These are phyloP conservation scores for Gallinago nigripennis DNA, from an alignment of 2,797 vertebrate genomes.

Conservation along the genomic window DNA sequence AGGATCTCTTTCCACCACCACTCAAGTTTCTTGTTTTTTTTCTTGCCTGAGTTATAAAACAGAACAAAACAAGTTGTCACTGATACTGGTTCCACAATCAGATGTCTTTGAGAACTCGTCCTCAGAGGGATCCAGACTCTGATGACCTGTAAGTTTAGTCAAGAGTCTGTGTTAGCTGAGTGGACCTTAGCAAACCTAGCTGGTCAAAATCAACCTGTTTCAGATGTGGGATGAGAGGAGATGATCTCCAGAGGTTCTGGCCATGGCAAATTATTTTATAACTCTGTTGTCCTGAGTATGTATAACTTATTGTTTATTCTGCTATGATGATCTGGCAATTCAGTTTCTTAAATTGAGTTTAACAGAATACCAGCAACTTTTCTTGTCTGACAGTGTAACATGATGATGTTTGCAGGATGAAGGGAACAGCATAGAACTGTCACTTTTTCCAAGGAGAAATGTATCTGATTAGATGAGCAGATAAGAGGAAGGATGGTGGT, in stretches of 20 bases:
- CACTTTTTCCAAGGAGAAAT: not conserved
- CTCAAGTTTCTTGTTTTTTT: too few relatives aligned
- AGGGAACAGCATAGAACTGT: not conserved
- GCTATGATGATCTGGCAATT: not conserved
- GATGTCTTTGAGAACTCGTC: not conserved
- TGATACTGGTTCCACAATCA: not conserved
- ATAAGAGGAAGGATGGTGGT: not conserved
- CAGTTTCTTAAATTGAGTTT: not conserved
- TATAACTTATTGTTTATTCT: not conserved
- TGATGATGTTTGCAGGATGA: not conserved
- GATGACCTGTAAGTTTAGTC: not conserved
- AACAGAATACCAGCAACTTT: not conserved
- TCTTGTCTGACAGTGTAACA: not conserved
- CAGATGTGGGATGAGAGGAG: not conserved
- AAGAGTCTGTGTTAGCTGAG: not conserved
- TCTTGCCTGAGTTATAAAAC: not conserved
- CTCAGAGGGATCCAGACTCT: not conserved
- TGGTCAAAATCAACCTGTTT: not conserved
- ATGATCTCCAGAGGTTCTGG: not conserved
- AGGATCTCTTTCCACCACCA: not conserved
- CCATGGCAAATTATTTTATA: not conserved
- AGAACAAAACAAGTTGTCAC: not conserved
- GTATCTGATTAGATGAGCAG: not conserved
- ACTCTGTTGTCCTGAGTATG: accelerated
- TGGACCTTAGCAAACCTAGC: not conserved